phyloP scores from a whole-genome alignment of 1,140 invertebrate species.

The Sipha flava region DNA sequence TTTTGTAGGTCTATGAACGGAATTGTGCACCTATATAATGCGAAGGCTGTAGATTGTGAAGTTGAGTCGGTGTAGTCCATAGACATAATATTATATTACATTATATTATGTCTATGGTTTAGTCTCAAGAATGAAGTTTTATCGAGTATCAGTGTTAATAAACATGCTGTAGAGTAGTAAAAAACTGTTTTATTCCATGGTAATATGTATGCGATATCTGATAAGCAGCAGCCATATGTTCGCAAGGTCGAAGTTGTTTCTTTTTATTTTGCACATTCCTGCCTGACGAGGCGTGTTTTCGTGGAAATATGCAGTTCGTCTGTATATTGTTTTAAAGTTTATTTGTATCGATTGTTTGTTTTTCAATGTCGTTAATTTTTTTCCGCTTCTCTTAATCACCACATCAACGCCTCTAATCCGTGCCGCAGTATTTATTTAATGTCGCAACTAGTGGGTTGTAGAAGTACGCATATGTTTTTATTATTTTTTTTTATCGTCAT shows the following conservation, averaged over 20 bases:
- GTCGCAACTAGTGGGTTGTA: background rate
- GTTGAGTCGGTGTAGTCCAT: too few species aligned
- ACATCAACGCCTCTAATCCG: background rate
- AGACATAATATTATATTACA: too few species aligned
- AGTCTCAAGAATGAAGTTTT: too few species aligned
- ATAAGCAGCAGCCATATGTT: slow-evolving; percentile 4
- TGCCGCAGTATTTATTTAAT: background rate
- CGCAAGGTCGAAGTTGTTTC: slow-evolving; percentile 24
- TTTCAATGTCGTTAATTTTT: background rate
- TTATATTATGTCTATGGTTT: too few species aligned
- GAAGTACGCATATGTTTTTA: background rate
- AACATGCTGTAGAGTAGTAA: too few species aligned
- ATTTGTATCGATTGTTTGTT: background rate
- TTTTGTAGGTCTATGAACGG: too few species aligned
- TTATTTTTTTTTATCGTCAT: background rate
- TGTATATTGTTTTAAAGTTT: background rate
- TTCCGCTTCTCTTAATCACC: background rate
- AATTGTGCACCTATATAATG: too few species aligned
- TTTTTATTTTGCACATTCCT: slow-evolving; percentile 23
- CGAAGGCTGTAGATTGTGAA: too few species aligned
- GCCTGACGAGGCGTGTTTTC: slow-evolving; percentile 22
- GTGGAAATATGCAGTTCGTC: slow-evolving; percentile 21
- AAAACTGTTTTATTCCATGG: slow-evolving; percentile 9
- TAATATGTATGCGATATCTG: background rate
- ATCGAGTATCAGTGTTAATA: too few species aligned